Conservation (phyloP, 1,140 invertebrate genomes). For the Aleiodes sp. region DNA sequence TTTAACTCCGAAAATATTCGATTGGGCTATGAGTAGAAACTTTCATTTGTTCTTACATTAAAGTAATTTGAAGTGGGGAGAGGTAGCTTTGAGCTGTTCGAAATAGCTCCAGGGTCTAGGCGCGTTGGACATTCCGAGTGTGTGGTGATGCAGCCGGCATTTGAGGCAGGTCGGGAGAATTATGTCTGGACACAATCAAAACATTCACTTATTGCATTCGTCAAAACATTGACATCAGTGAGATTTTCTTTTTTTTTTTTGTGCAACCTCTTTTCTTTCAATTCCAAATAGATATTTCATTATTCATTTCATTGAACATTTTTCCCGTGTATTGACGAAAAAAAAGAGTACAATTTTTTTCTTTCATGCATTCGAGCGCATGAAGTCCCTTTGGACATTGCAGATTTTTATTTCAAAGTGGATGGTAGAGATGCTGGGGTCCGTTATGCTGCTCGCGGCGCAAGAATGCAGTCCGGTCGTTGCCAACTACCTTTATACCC, state of each 20-base stretch:
- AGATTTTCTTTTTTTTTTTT: too few relatives aligned
- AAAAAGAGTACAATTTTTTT: neutral
- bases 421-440: slow-evolving; percentile 28
- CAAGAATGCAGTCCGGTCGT: slow-evolving; percentile 41
- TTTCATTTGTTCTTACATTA: neutral
- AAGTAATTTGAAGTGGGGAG: neutral
- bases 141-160: slow-evolving; percentile 20
- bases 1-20: neutral
- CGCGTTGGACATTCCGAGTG: slow-evolving; percentile 37
- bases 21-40: neutral
- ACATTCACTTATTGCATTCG: neutral
- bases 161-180: slow-evolving; percentile 34
- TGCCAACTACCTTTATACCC: slow-evolving; percentile 27
- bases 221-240: neutral
- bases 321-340: too few relatives aligned
- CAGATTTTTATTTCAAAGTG: neutral
- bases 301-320: too few relatives aligned
- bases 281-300: too few relatives aligned
- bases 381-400: neutral
- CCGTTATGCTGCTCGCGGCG: slow-evolving; percentile 41
- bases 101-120: slow-evolving; percentile 39
- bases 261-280: too few relatives aligned
- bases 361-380: neutral
- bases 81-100: slow-evolving; percentile 26
- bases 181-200: neutral